Conservation (phyloP, 2,113 vertebrate genomes). For the Xenopus tropicalis region DNA sequence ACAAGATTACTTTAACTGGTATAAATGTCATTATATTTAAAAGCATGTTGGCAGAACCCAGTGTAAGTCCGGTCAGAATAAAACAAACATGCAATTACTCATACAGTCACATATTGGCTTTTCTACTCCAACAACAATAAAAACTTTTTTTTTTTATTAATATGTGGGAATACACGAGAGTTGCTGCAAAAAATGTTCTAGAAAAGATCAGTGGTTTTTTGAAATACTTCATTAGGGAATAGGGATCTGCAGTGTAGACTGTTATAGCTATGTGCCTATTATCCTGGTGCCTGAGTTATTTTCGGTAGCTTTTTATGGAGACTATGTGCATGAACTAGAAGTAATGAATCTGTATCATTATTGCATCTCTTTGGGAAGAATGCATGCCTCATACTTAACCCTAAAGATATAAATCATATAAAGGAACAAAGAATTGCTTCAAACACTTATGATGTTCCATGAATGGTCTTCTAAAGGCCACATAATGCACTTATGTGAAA, state of each 20-base stretch:
- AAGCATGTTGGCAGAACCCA: constrained; percentile 30
- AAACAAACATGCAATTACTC: constrained; percentile 33
- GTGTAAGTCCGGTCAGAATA: constrained; percentile 18
- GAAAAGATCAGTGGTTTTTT: no score
- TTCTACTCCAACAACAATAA: constrained; percentile 5
- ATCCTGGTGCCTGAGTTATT: constrained; percentile 11
- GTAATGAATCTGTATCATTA: constrained; percentile 39
- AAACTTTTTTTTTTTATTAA: no score
- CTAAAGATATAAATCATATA: constrained; percentile 21
- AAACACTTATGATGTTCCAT: neutral
- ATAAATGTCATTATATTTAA: constrained; percentile 33
- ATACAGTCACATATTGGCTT: constrained; percentile 29
- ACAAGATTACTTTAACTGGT: constrained; percentile 29
- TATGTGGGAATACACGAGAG: no score
- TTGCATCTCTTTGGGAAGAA: constrained; percentile 38
- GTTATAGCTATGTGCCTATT: constrained; percentile 15
- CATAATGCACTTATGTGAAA: neutral
- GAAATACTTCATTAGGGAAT: constrained; percentile 5
- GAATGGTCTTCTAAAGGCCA: no score
- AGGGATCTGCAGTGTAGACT: constrained; percentile 16
- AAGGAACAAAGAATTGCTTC: constrained; percentile 15
- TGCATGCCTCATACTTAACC: constrained; percentile 41
- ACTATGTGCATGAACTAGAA: constrained; percentile 21
- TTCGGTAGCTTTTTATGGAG: constrained; percentile 5
- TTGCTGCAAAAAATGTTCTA: no score